These are phyloP conservation scores for Ammodytes marinus DNA, from an alignment of 2,113 vertebrate species.

Conservation along the genomic window DNA sequence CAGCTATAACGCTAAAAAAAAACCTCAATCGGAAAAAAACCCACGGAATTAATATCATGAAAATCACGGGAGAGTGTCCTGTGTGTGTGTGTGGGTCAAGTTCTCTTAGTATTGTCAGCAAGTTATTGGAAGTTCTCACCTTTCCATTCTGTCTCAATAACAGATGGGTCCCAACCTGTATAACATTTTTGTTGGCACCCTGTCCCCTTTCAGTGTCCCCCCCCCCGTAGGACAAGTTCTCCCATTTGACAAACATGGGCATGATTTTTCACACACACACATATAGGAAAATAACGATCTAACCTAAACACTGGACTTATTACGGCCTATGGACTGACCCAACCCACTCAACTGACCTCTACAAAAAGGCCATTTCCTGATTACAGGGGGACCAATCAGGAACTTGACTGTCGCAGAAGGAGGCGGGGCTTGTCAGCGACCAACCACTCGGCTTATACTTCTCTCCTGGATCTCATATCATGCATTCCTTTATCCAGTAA, in stretches of 20 bases:
- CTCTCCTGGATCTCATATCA: not conserved
- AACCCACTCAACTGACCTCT: slow-evolving; percentile 65
- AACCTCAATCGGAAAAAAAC: no score
- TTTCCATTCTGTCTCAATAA: no score
- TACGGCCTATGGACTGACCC: slow-evolving; percentile 68
- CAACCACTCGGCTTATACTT: not conserved
- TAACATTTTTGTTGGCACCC: no score
- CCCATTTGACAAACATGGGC: slow-evolving; percentile 53
- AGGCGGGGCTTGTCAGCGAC: slow-evolving; percentile 61
- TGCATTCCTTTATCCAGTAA: slow-evolving; percentile 29
- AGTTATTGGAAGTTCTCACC: no score
- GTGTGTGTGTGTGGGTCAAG: no score
- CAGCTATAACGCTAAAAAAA: slow-evolving; percentile 90
- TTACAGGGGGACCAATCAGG: slow-evolving; percentile 70
- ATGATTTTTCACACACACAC: slow-evolving; percentile 29
- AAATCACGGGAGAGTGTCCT: no score
- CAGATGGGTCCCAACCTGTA: no score
- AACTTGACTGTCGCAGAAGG: slow-evolving; percentile 59
- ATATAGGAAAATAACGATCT: slow-evolving; percentile 45
- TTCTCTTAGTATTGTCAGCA: no score
- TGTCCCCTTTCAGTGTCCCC: no score
- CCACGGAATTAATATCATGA: no score
- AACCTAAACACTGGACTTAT: slow-evolving; percentile 83
- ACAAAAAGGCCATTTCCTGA: slow-evolving; percentile 61
- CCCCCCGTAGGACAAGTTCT: no score